A percentile compares a stretch with the other conserved stretches of the same genome.
Conservation (phyloP, 2,113 vertebrate species). For the Cynocephalus volans region DNA sequence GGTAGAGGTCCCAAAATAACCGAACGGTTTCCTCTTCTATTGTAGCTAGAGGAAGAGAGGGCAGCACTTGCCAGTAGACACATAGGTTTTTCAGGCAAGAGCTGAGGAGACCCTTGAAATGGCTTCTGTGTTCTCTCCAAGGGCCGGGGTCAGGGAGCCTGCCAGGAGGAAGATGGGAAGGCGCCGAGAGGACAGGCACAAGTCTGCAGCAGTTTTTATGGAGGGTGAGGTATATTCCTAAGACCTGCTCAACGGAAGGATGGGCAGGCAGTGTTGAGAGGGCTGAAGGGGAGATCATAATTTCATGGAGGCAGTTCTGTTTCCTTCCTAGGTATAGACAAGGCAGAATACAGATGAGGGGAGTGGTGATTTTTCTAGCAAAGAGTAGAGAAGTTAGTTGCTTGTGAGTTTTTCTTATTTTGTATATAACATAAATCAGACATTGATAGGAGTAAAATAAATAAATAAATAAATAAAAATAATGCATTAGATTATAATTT, state of each 20-base stretch:
- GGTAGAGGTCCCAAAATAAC: background rate
- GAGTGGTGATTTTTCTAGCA: background rate
- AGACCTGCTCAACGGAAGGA: too few species aligned
- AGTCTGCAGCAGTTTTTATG: too few species aligned
- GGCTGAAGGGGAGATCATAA: background rate
- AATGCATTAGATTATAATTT: background rate
- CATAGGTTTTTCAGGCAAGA: background rate
- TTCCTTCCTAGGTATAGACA: background rate
- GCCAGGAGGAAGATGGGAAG: background rate
- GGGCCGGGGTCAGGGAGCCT: accelerated
- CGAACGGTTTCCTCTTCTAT: background rate
- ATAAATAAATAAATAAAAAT: background rate
- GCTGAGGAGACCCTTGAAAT: background rate
- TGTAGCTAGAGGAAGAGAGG: background rate
- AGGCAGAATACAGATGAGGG: background rate
- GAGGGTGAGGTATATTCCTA: background rate
- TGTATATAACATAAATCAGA: background rate
- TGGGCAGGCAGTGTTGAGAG: background rate
- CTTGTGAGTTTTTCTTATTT: background rate
- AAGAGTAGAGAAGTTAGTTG: background rate
- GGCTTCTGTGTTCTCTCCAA: background rate
- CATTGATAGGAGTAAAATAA: background rate
- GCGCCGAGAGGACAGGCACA: background rate
- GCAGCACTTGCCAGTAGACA: background rate
- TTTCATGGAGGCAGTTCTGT: background rate